Conservation (phyloP, 2,113 vertebrate genomes). For the Urocolius indicus region DNA sequence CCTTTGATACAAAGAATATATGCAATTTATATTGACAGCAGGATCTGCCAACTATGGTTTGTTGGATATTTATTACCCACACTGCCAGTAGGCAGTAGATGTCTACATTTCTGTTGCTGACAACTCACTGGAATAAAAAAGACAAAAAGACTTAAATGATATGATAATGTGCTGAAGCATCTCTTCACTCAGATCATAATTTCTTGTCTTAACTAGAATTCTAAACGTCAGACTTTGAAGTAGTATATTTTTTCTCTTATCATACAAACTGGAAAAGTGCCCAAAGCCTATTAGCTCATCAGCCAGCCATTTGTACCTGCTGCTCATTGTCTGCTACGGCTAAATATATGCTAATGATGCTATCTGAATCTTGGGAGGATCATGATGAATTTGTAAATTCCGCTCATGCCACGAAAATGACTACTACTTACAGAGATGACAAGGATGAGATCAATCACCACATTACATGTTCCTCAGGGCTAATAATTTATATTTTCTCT, state of each 20-base stretch:
- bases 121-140: neutral
- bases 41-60: neutral
- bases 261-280: neutral
- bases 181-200: neutral
- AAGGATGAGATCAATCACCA: constrained; percentile 36
- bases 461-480: neutral
- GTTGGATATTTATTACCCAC: neutral
- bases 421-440: neutral
- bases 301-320: constrained; percentile 34
- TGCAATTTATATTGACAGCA: neutral
- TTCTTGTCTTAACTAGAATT: neutral
- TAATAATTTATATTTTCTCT: constrained; percentile 34
- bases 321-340: constrained; percentile 2
- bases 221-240: neutral
- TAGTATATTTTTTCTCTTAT: neutral
- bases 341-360: constrained; percentile 39
- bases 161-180: neutral
- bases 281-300: constrained; percentile 19
- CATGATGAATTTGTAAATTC: neutral
- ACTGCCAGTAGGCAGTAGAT: constrained; percentile 4
- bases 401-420: neutral
- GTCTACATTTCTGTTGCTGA: neutral
- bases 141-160: neutral
- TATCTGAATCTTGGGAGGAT: neutral
- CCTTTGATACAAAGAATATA: neutral